phyloP scores from a whole-genome alignment of 2,797 vertebrate genomes.

The Meda fulgida region DNA sequence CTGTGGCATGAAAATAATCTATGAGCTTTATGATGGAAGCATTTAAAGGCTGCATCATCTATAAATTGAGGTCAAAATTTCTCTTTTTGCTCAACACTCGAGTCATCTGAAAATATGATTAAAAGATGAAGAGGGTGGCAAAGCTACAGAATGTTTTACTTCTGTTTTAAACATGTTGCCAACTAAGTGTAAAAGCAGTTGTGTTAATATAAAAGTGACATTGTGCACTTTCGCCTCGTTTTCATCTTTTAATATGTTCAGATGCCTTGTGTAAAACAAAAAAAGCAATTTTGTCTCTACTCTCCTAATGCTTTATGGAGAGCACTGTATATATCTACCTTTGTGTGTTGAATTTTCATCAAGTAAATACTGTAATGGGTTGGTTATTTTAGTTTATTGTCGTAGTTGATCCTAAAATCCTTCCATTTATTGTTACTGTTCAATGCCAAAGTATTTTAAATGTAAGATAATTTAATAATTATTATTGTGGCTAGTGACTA shows the following conservation, averaged over 20 bases:
- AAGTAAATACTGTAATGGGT: background rate
- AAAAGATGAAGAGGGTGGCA: background rate
- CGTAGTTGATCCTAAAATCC: background rate
- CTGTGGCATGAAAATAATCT: background rate
- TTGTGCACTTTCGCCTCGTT: background rate
- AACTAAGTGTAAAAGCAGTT: background rate
- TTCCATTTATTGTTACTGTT: background rate
- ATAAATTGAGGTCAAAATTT: background rate
- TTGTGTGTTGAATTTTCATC: background rate
- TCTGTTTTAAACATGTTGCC: background rate
- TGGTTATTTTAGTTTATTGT: background rate
- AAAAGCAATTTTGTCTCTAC: background rate
- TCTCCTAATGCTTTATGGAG: background rate
- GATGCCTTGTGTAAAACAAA: background rate
- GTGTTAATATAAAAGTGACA: background rate
- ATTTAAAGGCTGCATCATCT: background rate
- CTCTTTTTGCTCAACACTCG: background rate
- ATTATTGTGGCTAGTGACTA: background rate
- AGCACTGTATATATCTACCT: slow-evolving; percentile 3
- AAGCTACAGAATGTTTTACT: background rate
- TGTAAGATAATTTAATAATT: background rate
- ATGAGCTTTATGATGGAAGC: background rate
- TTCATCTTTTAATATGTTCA: background rate
- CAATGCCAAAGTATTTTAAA: slow-evolving; percentile 26
- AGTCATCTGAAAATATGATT: background rate